Conservation (phyloP, 2,113 vertebrate genomes). For the Melanerpes aurifrons region DNA sequence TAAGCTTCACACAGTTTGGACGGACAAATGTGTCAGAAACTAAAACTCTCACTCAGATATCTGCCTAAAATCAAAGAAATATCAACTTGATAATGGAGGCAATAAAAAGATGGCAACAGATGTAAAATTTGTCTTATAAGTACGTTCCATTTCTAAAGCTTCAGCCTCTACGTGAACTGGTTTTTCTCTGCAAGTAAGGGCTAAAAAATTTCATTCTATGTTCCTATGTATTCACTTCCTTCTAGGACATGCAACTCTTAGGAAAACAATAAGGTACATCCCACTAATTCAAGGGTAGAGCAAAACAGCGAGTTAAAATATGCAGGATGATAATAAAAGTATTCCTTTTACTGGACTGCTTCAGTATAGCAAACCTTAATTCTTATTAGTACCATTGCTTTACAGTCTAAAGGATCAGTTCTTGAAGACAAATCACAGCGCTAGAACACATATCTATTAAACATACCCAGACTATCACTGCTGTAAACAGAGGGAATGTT, state of each 20-base stretch:
- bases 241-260: background rate
- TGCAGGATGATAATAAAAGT: background rate
- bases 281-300: background rate
- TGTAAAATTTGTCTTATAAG: background rate
- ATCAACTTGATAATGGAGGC: background rate
- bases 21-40: background rate
- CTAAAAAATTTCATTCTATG: background rate
- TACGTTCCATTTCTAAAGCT: background rate
- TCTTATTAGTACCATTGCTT: background rate
- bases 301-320: background rate
- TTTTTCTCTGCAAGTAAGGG: background rate
- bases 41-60: background rate
- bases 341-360: background rate
- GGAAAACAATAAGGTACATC: background rate
- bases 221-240: background rate
- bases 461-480: background rate
- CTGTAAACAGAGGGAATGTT: background rate
- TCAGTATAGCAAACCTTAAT: background rate
- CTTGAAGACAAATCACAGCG: background rate
- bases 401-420: background rate
- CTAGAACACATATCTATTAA: background rate
- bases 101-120: background rate
- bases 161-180: background rate
- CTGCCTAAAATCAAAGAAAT: background rate
- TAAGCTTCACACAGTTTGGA: background rate